Base-by-base conservation (phyloP, 2,797 vertebrate genomes). In the Enteromius thamalakanensis region DNA sequence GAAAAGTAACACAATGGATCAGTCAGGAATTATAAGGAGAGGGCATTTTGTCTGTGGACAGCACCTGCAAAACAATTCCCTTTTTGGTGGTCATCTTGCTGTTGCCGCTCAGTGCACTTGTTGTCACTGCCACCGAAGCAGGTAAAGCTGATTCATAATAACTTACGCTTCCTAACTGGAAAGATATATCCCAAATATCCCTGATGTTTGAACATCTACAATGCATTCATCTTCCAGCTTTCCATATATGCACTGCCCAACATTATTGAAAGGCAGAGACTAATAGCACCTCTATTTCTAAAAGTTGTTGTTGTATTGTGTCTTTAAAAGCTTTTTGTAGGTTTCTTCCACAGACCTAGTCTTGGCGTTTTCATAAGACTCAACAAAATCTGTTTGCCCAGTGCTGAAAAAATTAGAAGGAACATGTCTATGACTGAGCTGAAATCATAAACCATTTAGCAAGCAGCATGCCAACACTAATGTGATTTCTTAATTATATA, bases 361-460 rank as follows among this genome's bases (percentile, higher is more conserved):
- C 21, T 69, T 23, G 3, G n/a, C 6, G 5, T 70, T 17, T 26
- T 70, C n/a, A 9, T 26, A 45, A 70, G 40, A 1, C 40, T 70
- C n/a, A 47, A 70, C 1, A 15, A 8, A 26, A 7, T 47, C 26
- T 51, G 47, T 72, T 72, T 72, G 17, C 15, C 15, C 14, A 49
- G 19, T 51, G 23, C 40, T 47, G 12, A 42, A 23, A 64, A 26
- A 40, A 21, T 21, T 6, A 65, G 15, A 47, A n/a, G 15, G 23
- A 71, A 9, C 7, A 29, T 47, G 47, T 37, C 32, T 79, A n/a
- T 5, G 12, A 79, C 65, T 23, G 9, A n/a, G 49, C 64, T 55
- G 65, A 55, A 65, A 42, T 55, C 71, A 37, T 74, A 34, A 68
- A 55, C 64, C 49, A 58, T 80, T 80, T 68, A 69, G n/a, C 49